Evolutionary conservation across 2,888 invertebrate species (phyloP), one percentile per base, ranked within the genome.

Genomic region (Mimumesa dahlbomi): DNA sequence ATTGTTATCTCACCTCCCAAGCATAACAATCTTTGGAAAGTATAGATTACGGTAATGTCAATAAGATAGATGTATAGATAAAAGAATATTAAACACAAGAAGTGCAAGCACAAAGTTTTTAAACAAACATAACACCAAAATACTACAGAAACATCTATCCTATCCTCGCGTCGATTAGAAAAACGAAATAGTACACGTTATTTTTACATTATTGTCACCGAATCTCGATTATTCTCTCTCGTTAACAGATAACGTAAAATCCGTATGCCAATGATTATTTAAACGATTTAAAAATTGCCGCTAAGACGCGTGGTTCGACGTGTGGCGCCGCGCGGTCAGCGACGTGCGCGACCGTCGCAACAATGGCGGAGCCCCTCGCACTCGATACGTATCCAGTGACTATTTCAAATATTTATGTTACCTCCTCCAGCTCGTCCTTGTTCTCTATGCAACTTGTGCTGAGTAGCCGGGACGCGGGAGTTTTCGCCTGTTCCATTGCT

Each of bases 371-470:
- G 59, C 70, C 76, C 81, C 83, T 85, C 82, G 82, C 81, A 87
- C 84, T 83, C 81, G 82, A 87, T 86, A 86, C 84, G 85, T 85
- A 86, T 83, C 79, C 83, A 85, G 84, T 78, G 84, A 85, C 77
- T 83, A 85, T 84, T 87, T 85, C 68, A 85, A 85, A 85, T 83
- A 84, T 84, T 83, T 82, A 88, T 89, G 90, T 92, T 94, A 96
- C 96, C 95, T 96, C 96, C 90, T 96, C 96, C 90, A 95, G 93
- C 90, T 96, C 96, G 92, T 96, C 96, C 93, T 94, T 95, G 92
- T 93, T 94, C 93, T 96, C 96, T 90, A 96, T 94, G 89, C 93
- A 92, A 89, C 94, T 93, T 90, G 94, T 94, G 91, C 93, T 92
- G 91, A 96, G 95, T 91, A 96, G 92, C 91, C 94, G 95, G 88